Conservation (phyloP, 2,888 invertebrate species). For the Parnassius glacialis region DNA sequence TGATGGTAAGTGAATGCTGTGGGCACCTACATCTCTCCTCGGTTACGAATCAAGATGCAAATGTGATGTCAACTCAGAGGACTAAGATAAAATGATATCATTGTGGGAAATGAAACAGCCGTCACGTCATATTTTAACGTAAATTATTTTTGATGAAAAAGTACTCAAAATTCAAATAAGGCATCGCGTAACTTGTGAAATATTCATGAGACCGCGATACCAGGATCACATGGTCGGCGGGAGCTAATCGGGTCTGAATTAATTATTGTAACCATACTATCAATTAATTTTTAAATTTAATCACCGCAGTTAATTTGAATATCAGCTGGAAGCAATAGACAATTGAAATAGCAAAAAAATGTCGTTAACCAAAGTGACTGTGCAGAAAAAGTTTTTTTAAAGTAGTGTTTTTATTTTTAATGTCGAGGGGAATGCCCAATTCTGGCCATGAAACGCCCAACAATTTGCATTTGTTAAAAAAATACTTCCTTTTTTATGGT, state of each 20-base stretch:
- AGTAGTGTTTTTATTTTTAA: too few species aligned
- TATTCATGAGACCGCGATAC: conserved; percentile 31
- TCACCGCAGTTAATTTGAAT: conserved; percentile 36
- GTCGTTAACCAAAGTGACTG: too few species aligned
- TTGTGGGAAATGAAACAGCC: conserved; percentile 2
- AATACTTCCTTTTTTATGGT: too few species aligned
- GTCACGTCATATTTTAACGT: conserved; percentile 14
- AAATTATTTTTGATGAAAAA: conserved; percentile 18
- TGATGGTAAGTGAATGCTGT: too few species aligned
- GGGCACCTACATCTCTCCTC: too few species aligned
- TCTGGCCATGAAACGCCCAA: too few species aligned
- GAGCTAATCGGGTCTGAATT: conserved; percentile 29
- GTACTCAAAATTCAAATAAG: conserved; percentile 15
- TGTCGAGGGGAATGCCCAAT: too few species aligned
- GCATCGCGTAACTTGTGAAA: conserved; percentile 21
- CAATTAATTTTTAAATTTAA: conserved; percentile 43
- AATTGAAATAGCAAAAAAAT: too few species aligned
- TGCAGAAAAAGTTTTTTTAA: too few species aligned
- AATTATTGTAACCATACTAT: conserved; percentile 24
- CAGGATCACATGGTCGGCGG: conserved; percentile 26
- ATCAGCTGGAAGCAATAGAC: background rate
- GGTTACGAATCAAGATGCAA: too few species aligned
- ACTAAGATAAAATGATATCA: background rate
- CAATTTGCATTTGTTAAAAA: too few species aligned
- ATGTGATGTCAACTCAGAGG: too few species aligned